Evolutionary conservation across 2,888 invertebrate genomes (phyloP), one percentile per base, ranked within the genome.

Genomic region (Cheilosia scutellata): DNA sequence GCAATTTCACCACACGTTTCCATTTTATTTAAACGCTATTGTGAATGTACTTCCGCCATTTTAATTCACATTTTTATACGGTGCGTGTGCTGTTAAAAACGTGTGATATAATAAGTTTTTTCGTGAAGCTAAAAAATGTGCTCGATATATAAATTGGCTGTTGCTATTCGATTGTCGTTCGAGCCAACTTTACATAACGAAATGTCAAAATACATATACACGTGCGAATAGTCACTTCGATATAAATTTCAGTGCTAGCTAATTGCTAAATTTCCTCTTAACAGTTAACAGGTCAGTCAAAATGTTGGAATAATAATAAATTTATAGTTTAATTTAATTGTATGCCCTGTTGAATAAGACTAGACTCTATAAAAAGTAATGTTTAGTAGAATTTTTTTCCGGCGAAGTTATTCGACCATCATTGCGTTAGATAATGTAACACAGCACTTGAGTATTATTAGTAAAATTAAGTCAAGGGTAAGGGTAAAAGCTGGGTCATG

Each of bases 351-450:
- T 62, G 5, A 58, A 49, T 55, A 65, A 55, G 9, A 42, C 66
- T 42, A 37, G 40, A 62, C 13, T 20, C 29, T 42, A 51, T 33
- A 33, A 53, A 27, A 53, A 72, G 82, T 89, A 82, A 88, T 89
- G 89, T 62, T 77, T 68, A 66, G 77, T 66, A 86, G 78, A 82
- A 82, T 71, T 63, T 66, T 87, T 83, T 87, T 87, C 88, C 87
- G 77, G 65, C 87, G 84, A 87, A 87, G 71, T 80, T 89, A 89
- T 88, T 88, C 89, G 66, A 63, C 68, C 27, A 42, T 82, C 37
- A 42, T 72, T 51, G 58, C 62, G 16, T 13, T 51, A 40, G 57
- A 40, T 60, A 74, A 82, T 82, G 44, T 29, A 27, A 60, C 47
- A 11, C 62, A 75, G 51, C 66, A 63, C 25, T 53, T 33, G 37